A percentile compares a stretch with the other conserved stretches of the same genome.
Conservation (phyloP, 2,113 vertebrate genomes). For the Lepisosteus oculatus region DNA sequence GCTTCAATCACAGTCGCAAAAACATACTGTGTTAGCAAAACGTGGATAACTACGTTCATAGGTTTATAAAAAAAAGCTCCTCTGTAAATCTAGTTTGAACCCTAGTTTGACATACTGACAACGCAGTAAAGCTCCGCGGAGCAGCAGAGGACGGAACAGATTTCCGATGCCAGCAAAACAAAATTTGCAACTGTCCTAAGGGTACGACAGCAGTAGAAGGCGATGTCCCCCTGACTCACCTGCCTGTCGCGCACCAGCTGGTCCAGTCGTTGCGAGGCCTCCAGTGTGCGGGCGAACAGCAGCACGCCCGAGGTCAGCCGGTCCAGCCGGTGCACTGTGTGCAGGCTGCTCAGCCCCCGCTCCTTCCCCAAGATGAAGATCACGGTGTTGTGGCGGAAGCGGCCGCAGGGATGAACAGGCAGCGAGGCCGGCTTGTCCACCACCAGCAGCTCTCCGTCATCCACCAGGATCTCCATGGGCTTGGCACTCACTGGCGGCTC, state of each 20-base stretch:
- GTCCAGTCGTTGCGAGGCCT: slow-evolving; percentile 85
- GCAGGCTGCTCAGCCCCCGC: slow-evolving; percentile 76
- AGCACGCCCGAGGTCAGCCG: slow-evolving; percentile 92
- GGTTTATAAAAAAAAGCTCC: too few species aligned
- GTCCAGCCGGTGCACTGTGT: slow-evolving; percentile 90
- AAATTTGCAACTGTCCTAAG: too few species aligned
- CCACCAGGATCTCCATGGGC: slow-evolving; percentile 74
- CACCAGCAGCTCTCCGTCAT: slow-evolving; percentile 83
- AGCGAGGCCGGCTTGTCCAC: slow-evolving; percentile 93
- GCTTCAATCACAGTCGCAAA: too few species aligned
- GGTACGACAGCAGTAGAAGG: neutral
- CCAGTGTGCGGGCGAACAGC: slow-evolving; percentile 84
- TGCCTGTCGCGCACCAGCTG: slow-evolving; percentile 87
- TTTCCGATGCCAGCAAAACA: too few species aligned
- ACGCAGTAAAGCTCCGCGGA: too few species aligned
- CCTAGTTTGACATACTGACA: too few species aligned
- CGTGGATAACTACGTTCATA: too few species aligned
- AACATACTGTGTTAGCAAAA: too few species aligned
- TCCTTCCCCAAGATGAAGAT: slow-evolving; percentile 97
- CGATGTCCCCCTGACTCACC: slow-evolving; percentile 57
- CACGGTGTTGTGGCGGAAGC: slow-evolving; percentile 92
- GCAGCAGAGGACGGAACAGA: too few species aligned
- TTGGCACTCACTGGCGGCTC: slow-evolving; percentile 85
- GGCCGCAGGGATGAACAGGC: slow-evolving; percentile 92
- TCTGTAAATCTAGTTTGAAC: too few species aligned